phyloP scores from a whole-genome alignment of 2,113 vertebrate genomes.

The Petromus typicus region DNA sequence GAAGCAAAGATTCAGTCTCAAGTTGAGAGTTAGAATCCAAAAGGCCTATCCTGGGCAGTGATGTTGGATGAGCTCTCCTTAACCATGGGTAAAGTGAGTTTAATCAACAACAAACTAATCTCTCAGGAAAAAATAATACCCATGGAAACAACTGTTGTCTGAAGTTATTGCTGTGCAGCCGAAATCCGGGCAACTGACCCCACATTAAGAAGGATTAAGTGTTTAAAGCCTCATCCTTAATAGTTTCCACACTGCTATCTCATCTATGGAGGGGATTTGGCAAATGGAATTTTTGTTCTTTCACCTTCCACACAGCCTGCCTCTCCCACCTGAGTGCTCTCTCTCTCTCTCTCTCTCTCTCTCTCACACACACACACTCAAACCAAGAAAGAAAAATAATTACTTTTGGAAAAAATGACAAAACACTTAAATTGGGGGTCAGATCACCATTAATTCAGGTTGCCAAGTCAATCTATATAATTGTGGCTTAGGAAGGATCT shows the following conservation, averaged over 20 bases:
- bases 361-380: slow-evolving; percentile 58
- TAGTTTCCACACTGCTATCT: slow-evolving; percentile 27
- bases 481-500: slow-evolving; percentile 63
- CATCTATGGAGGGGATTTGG: slow-evolving; percentile 62
- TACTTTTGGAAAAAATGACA: neutral
- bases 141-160: neutral
- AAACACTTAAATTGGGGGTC: slow-evolving; percentile 44
- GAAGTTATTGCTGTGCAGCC: neutral
- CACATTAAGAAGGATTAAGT: neutral
- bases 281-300: slow-evolving; percentile 53
- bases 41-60: neutral
- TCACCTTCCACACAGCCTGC: neutral
- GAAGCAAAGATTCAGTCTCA: neutral
- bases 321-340: neutral
- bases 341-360: too few relatives aligned
- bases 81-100: neutral
- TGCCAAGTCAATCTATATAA: slow-evolving; percentile 64
- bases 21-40: neutral
- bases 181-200: neutral
- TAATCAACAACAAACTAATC: neutral
- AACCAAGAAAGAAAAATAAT: slow-evolving; percentile 78
- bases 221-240: neutral
- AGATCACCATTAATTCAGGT: slow-evolving; percentile 55
- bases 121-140: neutral
- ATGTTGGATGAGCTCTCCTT: neutral